These are phyloP conservation scores for Dyspetes luteomarginatus DNA, from an alignment of 2,888 invertebrate species.

Conservation along the genomic window DNA sequence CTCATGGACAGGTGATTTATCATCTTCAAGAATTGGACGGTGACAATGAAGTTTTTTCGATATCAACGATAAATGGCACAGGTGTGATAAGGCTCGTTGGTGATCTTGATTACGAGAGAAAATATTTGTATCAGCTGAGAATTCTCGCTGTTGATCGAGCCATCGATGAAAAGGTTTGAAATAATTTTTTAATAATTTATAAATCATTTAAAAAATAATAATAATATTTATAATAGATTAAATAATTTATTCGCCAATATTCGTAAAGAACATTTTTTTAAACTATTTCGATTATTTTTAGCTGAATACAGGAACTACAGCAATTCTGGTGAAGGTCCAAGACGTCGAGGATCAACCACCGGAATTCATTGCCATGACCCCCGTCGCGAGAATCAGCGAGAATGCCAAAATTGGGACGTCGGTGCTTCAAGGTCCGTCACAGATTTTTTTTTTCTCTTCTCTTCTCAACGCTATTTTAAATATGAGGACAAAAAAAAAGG, in stretches of 20 bases:
- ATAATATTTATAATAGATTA: background rate
- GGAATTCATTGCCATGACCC: slow-evolving; percentile 93
- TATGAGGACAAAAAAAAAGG: slow-evolving; percentile 7
- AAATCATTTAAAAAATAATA: background rate
- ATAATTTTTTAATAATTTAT: slow-evolving; percentile 87
- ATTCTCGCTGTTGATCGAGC: slow-evolving; percentile 93
- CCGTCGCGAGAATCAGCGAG: slow-evolving; percentile 94
- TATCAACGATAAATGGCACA: slow-evolving; percentile 93
- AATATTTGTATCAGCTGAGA: slow-evolving; percentile 93
- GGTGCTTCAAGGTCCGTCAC: slow-evolving; percentile 89
- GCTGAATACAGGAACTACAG: slow-evolving; percentile 96
- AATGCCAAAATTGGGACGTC: slow-evolving; percentile 92
- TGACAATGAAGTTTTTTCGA: slow-evolving; percentile 90
- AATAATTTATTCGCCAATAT: too few relatives aligned
- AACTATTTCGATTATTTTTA: slow-evolving; percentile 85
- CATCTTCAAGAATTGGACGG: slow-evolving; percentile 93
- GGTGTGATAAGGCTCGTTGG: slow-evolving; percentile 92
- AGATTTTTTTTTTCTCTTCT: slow-evolving; percentile 26
- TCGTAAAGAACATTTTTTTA: too few relatives aligned
- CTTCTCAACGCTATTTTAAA: slow-evolving; percentile 35
- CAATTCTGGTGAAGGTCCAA: slow-evolving; percentile 92
- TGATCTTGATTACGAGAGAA: slow-evolving; percentile 93
- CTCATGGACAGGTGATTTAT: slow-evolving; percentile 96
- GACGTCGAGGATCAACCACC: slow-evolving; percentile 97
- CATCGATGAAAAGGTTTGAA: slow-evolving; percentile 84